These are phyloP conservation scores for Urocitellus parryii DNA, from an alignment of 2,113 vertebrate genomes.

Conservation along the genomic window DNA sequence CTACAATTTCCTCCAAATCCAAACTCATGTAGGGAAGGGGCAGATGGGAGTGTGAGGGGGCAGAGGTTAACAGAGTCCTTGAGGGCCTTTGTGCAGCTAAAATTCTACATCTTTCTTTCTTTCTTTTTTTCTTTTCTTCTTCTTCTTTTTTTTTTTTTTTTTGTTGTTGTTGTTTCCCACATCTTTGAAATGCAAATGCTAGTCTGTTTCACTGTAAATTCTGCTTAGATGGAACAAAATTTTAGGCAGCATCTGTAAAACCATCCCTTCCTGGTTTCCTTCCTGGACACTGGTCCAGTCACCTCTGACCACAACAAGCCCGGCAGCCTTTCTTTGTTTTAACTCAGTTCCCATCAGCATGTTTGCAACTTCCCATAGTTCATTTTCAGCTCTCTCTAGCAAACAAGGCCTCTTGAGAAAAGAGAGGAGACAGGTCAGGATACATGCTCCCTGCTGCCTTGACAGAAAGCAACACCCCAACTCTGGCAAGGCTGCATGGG, in stretches of 20 bases:
- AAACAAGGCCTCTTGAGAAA: conserved; percentile 58
- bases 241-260: conserved; percentile 6
- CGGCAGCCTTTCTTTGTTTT: conserved; percentile 26
- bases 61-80: conserved; percentile 29
- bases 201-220: conserved; percentile 8
- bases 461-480: neutral
- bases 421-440: neutral
- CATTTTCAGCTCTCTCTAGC: conserved; percentile 62
- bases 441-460: neutral
- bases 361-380: neutral
- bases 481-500: neutral
- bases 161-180: neutral
- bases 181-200: conserved; percentile 59
- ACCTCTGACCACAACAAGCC: conserved; percentile 39
- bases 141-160: too few species aligned
- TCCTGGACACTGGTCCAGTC: conserved; percentile 32
- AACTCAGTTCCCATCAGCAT: conserved; percentile 29
- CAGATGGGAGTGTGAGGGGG: neutral
- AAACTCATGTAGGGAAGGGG: neutral
- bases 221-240: conserved; percentile 42
- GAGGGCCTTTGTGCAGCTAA: neutral
- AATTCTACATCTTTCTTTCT: neutral
- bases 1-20: neutral
- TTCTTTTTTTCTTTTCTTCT: too few species aligned
- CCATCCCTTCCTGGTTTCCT: conserved; percentile 43